These are phyloP conservation scores for Python bivittatus DNA, from an alignment of 2,113 vertebrate species.

Conservation along the genomic window DNA sequence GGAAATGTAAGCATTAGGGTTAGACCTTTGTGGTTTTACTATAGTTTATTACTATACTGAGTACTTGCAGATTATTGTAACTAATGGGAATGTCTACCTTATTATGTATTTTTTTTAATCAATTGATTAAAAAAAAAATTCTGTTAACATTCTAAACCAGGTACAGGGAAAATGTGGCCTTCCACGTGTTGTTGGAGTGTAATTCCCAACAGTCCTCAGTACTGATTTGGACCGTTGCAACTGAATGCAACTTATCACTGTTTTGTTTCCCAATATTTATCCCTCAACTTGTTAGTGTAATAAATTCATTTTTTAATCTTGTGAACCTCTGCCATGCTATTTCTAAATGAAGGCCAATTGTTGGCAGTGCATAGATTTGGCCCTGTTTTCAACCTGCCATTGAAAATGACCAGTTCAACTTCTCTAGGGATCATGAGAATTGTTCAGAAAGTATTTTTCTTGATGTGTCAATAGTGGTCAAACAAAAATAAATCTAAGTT, in stretches of 20 bases:
- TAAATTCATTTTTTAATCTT: background rate
- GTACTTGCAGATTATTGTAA: background rate
- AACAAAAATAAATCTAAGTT: background rate
- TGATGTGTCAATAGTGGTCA: background rate
- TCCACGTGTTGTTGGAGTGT: background rate
- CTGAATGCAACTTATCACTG: background rate
- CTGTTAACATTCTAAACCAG: background rate
- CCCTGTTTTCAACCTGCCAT: background rate
- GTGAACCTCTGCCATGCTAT: background rate
- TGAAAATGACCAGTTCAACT: background rate
- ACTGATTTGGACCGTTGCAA: background rate
- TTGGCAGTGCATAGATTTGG: background rate
- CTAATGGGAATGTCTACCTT: background rate
- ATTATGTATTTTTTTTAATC: background rate
- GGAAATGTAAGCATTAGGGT: background rate
- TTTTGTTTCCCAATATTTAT: background rate
- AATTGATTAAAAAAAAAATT: too few relatives aligned
- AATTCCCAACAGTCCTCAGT: background rate
- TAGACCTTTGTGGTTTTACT: background rate
- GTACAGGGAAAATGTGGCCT: background rate
- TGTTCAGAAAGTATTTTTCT: background rate
- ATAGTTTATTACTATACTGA: too few relatives aligned
- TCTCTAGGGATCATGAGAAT: background rate
- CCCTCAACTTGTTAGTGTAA: background rate
- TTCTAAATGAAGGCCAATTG: background rate